Percentiles rank a stretch among this genome's conserved stretches.
These are phyloP conservation scores for Anoncus sp. DNA, from an alignment of 2,888 invertebrate species.

Conservation along the genomic window DNA sequence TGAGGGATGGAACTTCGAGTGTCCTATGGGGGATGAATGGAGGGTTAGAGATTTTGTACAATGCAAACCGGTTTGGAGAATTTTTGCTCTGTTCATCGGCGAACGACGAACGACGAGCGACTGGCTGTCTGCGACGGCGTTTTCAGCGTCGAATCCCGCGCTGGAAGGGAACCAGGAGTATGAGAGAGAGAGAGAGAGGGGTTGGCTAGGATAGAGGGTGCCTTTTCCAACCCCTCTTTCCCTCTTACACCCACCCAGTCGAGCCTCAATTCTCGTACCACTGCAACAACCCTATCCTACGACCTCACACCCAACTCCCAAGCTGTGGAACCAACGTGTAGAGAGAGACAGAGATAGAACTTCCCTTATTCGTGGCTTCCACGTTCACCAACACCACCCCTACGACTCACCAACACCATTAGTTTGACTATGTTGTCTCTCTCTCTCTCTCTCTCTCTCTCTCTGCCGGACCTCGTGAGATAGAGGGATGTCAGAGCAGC, in stretches of 20 bases:
- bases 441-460: conserved; percentile 2
- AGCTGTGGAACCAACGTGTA: too few species aligned
- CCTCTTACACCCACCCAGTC: conserved; percentile 34
- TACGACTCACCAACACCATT: conserved; percentile 52
- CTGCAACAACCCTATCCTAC: conserved; percentile 32
- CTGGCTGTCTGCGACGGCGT: conserved; percentile 79
- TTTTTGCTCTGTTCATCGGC: conserved; percentile 74
- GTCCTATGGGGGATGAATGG: too few species aligned
- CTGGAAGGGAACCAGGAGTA: conserved; percentile 66
- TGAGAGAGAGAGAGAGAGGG: conserved; percentile 62
- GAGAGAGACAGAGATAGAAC: conserved; percentile 12
- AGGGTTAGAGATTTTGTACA: background rate
- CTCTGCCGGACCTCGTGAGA: background rate
- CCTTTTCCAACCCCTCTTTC: background rate
- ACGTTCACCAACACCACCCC: conserved; percentile 45
- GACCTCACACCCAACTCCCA: conserved; percentile 3
- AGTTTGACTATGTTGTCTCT: conserved; percentile 4
- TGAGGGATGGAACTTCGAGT: too few species aligned
- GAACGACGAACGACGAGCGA: conserved; percentile 81
- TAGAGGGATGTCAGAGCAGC: conserved; percentile 34
- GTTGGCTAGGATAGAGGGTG: conserved; percentile 58
- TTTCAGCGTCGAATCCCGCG: conserved; percentile 76
- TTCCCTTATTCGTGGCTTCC: conserved; percentile 40
- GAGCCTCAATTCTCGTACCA: conserved; percentile 63
- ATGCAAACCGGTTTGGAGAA: conserved; percentile 27